Evolutionary conservation across 2,888 invertebrate genomes (phyloP).

Genomic region (Actias luna): DNA sequence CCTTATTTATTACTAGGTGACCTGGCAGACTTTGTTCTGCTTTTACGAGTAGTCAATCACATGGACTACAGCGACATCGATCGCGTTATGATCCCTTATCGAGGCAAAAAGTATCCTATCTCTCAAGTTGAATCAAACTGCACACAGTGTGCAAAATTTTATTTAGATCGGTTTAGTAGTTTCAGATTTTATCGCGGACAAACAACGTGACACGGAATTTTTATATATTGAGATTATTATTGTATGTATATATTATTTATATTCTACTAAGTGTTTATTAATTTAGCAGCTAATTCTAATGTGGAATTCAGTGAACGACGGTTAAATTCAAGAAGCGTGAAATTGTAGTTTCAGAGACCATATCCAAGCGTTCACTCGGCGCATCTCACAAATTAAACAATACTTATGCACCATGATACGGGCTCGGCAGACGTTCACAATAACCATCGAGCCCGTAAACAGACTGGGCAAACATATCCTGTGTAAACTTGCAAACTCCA

Average conservation of each 20-base stretch:
- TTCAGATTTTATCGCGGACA: too few species aligned
- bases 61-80: too few species aligned
- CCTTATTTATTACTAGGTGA: too few species aligned
- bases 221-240: too few species aligned
- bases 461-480: conserved; percentile 56
- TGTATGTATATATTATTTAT: background rate
- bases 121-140: too few species aligned
- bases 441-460: conserved; percentile 60
- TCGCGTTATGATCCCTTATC: too few species aligned
- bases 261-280: conserved; percentile 10
- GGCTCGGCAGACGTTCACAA: conserved; percentile 45
- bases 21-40: too few species aligned
- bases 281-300: conserved; percentile 1
- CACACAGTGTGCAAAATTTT: too few species aligned
- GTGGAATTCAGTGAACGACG: conserved; percentile 28
- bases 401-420: conserved; percentile 38
- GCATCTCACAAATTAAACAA: conserved; percentile 49
- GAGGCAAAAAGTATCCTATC: too few species aligned
- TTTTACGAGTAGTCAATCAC: too few species aligned
- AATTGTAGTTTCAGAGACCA: conserved; percentile 35
- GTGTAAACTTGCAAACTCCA: conserved; percentile 52
- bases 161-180: too few species aligned
- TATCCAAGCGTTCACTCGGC: conserved; percentile 34
- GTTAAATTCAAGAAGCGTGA: conserved; percentile 37
- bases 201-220: too few species aligned